phyloP scores from a whole-genome alignment of 2,113 vertebrate genomes.

The Pipa parva region DNA sequence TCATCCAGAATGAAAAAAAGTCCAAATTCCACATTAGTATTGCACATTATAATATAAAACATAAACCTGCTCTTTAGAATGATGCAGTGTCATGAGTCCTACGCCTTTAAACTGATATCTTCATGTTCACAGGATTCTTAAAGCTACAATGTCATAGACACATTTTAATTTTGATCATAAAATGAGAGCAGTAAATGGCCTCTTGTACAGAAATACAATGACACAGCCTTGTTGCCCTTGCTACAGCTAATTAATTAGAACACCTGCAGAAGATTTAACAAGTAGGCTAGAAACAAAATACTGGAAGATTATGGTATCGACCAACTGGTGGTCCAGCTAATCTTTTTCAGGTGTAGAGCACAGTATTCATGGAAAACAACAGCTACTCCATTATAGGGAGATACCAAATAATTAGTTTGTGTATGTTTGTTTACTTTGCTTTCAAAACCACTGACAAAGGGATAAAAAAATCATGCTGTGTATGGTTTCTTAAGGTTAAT shows the following conservation, averaged over 20 bases:
- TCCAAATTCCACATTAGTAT: too few species aligned
- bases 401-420: constrained; percentile 54
- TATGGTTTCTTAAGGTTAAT: too few species aligned
- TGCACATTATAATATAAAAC: too few species aligned
- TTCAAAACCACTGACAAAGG: constrained; percentile 1
- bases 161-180: constrained; percentile 66
- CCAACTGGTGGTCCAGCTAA: constrained; percentile 87
- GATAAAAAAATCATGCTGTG: constrained; percentile 18
- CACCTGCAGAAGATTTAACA: constrained; percentile 82
- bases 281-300: constrained; percentile 85
- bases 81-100: too few species aligned
- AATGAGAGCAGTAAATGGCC: constrained; percentile 50
- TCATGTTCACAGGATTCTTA: not conserved
- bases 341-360: constrained; percentile 93
- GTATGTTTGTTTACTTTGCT: constrained; percentile 9
- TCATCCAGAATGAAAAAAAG: too few species aligned
- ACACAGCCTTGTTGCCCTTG: constrained; percentile 50
- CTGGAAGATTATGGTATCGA: constrained; percentile 76
- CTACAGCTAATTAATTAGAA: constrained; percentile 73
- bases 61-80: too few species aligned
- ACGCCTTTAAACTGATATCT: too few species aligned
- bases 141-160: constrained; percentile 46
- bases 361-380: constrained; percentile 52
- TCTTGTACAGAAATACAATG: constrained; percentile 58
- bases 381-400: constrained; percentile 51